Conservation (phyloP, 2,797 vertebrate genomes). For the Argyrosomus regius region DNA sequence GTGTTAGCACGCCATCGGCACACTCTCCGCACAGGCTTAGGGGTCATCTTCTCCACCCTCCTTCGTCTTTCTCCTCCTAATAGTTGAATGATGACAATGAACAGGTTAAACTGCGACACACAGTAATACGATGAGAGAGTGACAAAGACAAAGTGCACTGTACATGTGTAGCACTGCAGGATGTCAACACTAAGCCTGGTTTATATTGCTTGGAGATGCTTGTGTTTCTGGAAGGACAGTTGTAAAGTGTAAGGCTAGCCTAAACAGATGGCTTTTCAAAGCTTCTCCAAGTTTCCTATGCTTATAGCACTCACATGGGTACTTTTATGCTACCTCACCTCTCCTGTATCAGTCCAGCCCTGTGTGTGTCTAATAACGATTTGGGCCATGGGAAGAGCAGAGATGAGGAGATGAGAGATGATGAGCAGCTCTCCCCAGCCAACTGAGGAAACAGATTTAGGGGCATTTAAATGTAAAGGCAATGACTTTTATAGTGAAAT, state of each 20-base stretch:
- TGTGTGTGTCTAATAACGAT: constrained; percentile 32
- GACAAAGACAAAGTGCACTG: constrained; percentile 44
- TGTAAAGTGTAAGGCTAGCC: constrained; percentile 57
- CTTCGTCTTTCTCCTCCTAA: neutral
- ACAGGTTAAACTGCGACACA: constrained; percentile 59
- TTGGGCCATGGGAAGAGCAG: constrained; percentile 30
- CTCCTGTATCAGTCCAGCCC: constrained; percentile 23
- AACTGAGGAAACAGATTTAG: constrained; percentile 69
- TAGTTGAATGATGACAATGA: constrained; percentile 61
- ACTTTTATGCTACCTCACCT: constrained; percentile 36
- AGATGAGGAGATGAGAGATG: constrained; percentile 57
- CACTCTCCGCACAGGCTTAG: constrained; percentile 42
- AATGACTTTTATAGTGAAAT: constrained; percentile 64
- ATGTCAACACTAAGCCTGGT: constrained; percentile 60
- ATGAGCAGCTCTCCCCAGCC: constrained; percentile 48
- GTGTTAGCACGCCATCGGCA: constrained; percentile 62
- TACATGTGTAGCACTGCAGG: constrained; percentile 42
- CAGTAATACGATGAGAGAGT: constrained; percentile 29
- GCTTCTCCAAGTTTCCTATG: constrained; percentile 38
- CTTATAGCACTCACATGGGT: constrained; percentile 36
- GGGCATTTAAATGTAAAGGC: constrained; percentile 44
- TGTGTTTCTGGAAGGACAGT: constrained; percentile 58
- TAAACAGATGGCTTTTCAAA: constrained; percentile 73
- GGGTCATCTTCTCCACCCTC: constrained; percentile 11
- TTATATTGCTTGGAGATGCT: constrained; percentile 62